Percentiles rank a stretch among this genome's conserved stretches.
Evolutionary conservation across 2,113 vertebrate genomes (phyloP).

Genomic region (Alexandromys fortis): DNA sequence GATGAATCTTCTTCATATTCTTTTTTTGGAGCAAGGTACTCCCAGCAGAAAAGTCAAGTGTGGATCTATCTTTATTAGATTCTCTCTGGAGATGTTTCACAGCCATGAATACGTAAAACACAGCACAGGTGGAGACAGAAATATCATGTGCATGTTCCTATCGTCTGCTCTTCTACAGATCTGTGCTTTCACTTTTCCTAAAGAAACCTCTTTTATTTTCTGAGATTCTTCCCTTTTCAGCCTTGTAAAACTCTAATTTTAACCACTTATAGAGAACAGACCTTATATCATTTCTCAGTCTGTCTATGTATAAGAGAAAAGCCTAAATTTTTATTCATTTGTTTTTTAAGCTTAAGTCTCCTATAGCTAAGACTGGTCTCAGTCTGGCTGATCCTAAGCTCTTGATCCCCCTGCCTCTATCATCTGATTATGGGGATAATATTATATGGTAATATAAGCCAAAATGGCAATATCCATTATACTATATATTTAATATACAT

Average conservation of each 20-base stretch:
- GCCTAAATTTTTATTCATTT: not conserved
- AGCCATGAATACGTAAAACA: not conserved
- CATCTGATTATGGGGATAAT: too few species aligned
- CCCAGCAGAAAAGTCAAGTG: not conserved
- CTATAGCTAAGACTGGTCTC: not conserved
- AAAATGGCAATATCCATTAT: not conserved
- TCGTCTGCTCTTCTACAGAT: not conserved
- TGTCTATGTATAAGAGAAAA: too few species aligned
- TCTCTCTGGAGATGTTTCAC: not conserved
- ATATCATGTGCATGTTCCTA: not conserved
- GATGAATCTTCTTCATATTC: too few species aligned
- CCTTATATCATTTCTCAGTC: not conserved
- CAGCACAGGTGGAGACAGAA: accelerated
- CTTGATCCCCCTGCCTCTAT: too few species aligned
- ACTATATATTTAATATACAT: not conserved
- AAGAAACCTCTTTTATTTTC: not conserved
- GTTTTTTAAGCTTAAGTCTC: not conserved
- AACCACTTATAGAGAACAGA: not conserved
- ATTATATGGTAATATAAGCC: not conserved
- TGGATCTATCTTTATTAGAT: not conserved
- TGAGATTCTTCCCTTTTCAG: not conserved
- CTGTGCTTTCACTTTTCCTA: not conserved
- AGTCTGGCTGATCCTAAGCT: not conserved
- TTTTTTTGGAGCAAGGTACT: not conserved
- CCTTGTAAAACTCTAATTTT: not conserved